Evolutionary conservation across 1,140 invertebrate genomes (phyloP), one percentile per base, ranked within the genome.

Genomic region (Pogonus chalceus): DNA sequence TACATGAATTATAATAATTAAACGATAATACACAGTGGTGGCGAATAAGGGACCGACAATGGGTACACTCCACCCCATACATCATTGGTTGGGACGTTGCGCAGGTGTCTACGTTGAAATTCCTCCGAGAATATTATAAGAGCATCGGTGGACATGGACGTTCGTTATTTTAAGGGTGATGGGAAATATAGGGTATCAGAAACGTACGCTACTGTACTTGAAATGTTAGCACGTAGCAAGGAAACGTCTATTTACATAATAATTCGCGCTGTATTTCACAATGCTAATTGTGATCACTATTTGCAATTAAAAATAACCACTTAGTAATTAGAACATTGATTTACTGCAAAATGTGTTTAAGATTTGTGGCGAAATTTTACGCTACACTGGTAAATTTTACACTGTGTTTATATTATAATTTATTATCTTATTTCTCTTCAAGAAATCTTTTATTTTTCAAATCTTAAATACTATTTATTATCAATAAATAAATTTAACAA

Each of bases 291-390:
- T 59, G 52, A 60, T 62, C 59, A 62, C 60, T 60, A 62, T 62
- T 62, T 57, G 54, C 55, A 58, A 62, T 62, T 62, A 62, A 62
- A 62, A 62, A 62, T 58, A 62, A 62, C 58, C 60, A 60, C 56
- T 60, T 60, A 58, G 58, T 56, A 62, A 62, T 62, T 62, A 60
- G 52, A 58, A 58, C 60, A 55, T 62, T 60, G 60, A 57, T 62
- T 60, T 60, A 60, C 58, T 51, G 52, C 51, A 4, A 7, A 10
- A 7, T 54, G 54, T 54, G 52, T 56, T 52, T 35, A 53, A 58
- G 57, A 60, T 60, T 60, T 60, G 59, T 58, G 49, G 39, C 26
- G 46, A 51, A 37, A 48, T 58, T 58, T 52, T 14, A 4, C 26
- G 14, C 9, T 43, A 43, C 37, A 43, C 37, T 43, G 37, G 7